phyloP scores from a whole-genome alignment of 2,888 invertebrate genomes.

The Neuroscelio doddi region DNA sequence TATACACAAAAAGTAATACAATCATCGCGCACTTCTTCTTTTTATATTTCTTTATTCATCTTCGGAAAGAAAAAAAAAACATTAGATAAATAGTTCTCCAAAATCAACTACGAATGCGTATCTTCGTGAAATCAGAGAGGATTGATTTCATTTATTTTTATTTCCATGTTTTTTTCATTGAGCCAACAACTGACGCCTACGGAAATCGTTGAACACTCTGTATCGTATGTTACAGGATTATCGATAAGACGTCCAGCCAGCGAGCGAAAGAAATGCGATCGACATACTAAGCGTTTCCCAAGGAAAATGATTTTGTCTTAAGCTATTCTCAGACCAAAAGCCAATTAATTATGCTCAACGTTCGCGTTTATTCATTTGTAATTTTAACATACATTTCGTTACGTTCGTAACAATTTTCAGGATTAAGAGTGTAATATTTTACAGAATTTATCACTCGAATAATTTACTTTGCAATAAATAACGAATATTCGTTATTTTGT shows the following conservation, averaged over 20 bases:
- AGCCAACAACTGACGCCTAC: constrained; percentile 45
- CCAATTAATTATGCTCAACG: constrained; percentile 41
- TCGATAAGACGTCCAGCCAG: constrained; percentile 41
- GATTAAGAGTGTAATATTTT: too few species aligned
- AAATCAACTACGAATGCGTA: constrained; percentile 28
- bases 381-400: constrained; percentile 14
- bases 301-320: constrained; percentile 32
- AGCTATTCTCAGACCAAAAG: not conserved
- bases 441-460: too few species aligned
- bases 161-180: constrained; percentile 27
- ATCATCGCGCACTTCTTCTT: too few species aligned
- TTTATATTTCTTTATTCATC: too few species aligned
- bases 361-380: constrained; percentile 27
- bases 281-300: constrained; percentile 21
- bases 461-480: too few species aligned
- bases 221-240: constrained; percentile 48
- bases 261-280: constrained; percentile 18
- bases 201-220: constrained; percentile 26
- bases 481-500: too few species aligned
- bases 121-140: constrained; percentile 39
- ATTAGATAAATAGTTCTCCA: constrained; percentile 11
- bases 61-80: not conserved
- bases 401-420: too few species aligned
- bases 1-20: too few species aligned
- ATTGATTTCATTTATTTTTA: constrained; percentile 12